Percentiles rank a stretch among this genome's conserved stretches.
These are phyloP conservation scores for Aphelenchoides bicaudatus DNA, from an alignment of 2,888 invertebrate genomes.

Conservation along the genomic window DNA sequence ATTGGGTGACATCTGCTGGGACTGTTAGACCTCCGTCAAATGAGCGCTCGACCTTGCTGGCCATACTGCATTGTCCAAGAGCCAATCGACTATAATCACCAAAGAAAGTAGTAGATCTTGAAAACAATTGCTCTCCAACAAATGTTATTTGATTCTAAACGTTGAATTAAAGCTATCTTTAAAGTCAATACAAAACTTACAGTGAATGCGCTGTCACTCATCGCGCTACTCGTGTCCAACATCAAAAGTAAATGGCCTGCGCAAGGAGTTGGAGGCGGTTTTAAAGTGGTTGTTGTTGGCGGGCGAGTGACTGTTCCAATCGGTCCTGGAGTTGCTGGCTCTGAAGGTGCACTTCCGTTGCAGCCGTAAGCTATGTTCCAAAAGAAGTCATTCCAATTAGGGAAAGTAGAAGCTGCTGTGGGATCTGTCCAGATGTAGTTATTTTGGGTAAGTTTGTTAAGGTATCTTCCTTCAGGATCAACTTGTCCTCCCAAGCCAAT, in stretches of 20 bases:
- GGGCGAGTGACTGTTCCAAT: neutral
- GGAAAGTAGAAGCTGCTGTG: neutral
- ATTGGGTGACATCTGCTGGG: no score
- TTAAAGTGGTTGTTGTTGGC: constrained; percentile 2
- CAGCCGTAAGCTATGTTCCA: constrained; percentile 7
- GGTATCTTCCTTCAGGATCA: neutral
- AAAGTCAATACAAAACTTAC: neutral
- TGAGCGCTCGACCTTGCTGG: neutral
- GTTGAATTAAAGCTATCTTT: neutral
- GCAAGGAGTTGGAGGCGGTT: constrained; percentile 2
- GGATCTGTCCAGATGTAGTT: neutral
- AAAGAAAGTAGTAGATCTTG: neutral
- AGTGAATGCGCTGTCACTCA: neutral
- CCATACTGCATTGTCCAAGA: neutral
- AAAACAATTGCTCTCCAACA: neutral
- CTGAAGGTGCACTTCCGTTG: neutral
- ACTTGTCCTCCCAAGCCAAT: neutral
- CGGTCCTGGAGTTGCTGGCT: neutral
- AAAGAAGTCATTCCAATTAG: constrained; percentile 1
- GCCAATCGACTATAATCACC: neutral
- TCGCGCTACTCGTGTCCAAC: neutral
- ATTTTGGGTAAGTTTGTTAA: neutral
- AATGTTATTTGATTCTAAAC: neutral
- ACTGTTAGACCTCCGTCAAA: no score
- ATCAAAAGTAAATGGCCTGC: neutral